Evolutionary conservation across 30 jellyfish, hydroid and myxozoan genomes (phyloP), one percentile per base, ranked within the genome.

Genomic region (Turritopsis dohrnii): DNA sequence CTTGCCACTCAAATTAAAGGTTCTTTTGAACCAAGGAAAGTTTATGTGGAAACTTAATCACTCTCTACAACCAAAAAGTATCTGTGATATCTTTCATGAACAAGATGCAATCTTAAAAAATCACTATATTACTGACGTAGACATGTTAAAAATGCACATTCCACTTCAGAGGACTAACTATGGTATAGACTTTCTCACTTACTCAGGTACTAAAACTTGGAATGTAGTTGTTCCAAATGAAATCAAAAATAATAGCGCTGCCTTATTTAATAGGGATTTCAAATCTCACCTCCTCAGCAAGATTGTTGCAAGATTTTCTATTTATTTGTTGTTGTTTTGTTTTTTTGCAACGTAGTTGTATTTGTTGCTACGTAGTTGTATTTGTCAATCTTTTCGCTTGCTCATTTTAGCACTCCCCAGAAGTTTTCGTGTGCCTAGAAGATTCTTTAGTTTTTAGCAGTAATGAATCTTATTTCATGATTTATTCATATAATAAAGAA

Each of bases 191-290:
- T n/a, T n/a, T n/a, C n/a, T n/a, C n/a, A 54, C n/a, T 16, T 54
- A 54, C 72, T 54, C 72, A 54, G 72, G 72, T 16, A 54, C 72
- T 54, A 54, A n/a, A 54, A 54, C 72, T 16, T 54, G 72, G 72
- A 54, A 54, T 54, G 19, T 18, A 16, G n/a, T n/a, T 54, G n/a
- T 54, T 54, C 72, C 72, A 16, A 54, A 54, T 54, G n/a, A 54
- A 18, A 54, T 54, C n/a, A 54, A 54, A 54, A 54, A 54, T 54
- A 54, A n/a, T 54, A 54, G 72, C n/a, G 72, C 72, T n/a, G n/a
- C 19, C 72, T 18, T 54, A 16, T 54, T 54, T n/a, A 54, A 54
- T 16, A 54, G n/a, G n/a, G 72, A 54, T n/a, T n/a, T 54, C n/a
- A 54, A 54, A n/a, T n/a, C n/a, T 18, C n/a, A 54, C 72, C 72